Evolutionary conservation across 2,888 invertebrate species (phyloP), one percentile per base, ranked within the genome.

Genomic region (Pasiphila rectangulata): DNA sequence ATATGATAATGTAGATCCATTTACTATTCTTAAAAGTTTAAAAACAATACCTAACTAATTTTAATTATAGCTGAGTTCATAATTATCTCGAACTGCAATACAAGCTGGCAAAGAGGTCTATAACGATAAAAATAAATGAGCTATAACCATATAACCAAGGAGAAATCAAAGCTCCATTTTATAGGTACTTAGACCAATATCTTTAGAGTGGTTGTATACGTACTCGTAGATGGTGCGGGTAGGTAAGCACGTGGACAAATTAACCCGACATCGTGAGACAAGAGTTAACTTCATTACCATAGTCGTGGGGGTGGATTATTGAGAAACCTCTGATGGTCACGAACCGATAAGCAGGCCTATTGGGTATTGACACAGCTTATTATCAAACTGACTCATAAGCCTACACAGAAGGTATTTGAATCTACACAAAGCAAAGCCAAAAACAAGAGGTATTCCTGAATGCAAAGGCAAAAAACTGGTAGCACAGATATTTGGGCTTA

Each of bases 261-360:
- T 71, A 70, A 69, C 59, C 46, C 58, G 50, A 74, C 75, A 73
- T 78, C 21, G 43, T 17, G 77, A 75, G 68, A 67, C 59, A 59
- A 71, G 66, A 42, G 67, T 73, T 75, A 76, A 70, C 64, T 67
- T 51, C 60, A 78, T 77, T 77, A 75, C 73, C 73, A 77, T 75
- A 79, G 71, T 75, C 77, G 77, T 76, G 75, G 72, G 66, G 65
- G 66, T 69, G 67, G 65, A 60, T 69, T 64, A 67, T 69, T 72
- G 68, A 64, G 67, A 66, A 49, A 44, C 20, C 59, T 56, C 60
- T 59, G 57, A 43, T 63, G 59, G 71, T 71, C 72, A 73, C 70
- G 70, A 70, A 57, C 59, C 57, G 60, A 62, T 63, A 62, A 65
- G 65, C 17, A 25, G 34, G 37, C 20, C 29, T 30, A 35, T 40